Percentiles rank a stretch among this genome's conserved stretches.
Conservation (phyloP, 2,113 vertebrate species). For the Protobothrops mucrosquamatus region DNA sequence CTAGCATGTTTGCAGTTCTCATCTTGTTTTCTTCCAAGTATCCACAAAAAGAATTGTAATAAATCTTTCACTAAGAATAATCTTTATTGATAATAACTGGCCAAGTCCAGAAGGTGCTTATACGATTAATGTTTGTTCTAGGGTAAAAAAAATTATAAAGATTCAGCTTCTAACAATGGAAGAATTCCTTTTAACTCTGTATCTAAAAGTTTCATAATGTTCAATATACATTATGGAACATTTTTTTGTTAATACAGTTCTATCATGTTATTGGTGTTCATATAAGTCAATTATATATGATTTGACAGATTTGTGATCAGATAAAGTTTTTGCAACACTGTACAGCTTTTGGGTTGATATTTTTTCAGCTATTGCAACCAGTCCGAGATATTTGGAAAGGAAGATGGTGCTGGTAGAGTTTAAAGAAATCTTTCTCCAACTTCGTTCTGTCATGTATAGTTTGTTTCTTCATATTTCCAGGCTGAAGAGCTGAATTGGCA, state of each 20-base stretch:
- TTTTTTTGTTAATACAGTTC: not conserved
- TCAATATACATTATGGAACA: not conserved
- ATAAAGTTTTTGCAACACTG: not conserved
- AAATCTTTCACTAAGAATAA: not conserved
- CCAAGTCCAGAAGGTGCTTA: not conserved
- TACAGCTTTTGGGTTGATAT: not conserved
- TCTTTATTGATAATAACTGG: not conserved
- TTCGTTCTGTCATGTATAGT: not conserved
- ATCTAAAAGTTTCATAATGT: not conserved
- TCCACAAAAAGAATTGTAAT: not conserved
- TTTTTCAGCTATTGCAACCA: not conserved
- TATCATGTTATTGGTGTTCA: not conserved
- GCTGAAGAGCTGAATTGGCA: not conserved
- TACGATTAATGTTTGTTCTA: not conserved
- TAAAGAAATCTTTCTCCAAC: not conserved
- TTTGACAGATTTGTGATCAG: not conserved
- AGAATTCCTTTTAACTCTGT: not conserved
- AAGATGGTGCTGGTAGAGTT: not conserved
- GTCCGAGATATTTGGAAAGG: not conserved
- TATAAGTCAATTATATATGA: not conserved
- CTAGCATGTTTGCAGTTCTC: not conserved
- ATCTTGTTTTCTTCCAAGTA: not conserved
- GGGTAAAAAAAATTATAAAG: not conserved
- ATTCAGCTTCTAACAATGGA: not conserved
- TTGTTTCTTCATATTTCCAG: not conserved